Percentiles rank a stretch among this genome's conserved stretches.
phyloP scores from a whole-genome alignment of 2,113 vertebrate genomes.

The Datnioides undecimradiatus region DNA sequence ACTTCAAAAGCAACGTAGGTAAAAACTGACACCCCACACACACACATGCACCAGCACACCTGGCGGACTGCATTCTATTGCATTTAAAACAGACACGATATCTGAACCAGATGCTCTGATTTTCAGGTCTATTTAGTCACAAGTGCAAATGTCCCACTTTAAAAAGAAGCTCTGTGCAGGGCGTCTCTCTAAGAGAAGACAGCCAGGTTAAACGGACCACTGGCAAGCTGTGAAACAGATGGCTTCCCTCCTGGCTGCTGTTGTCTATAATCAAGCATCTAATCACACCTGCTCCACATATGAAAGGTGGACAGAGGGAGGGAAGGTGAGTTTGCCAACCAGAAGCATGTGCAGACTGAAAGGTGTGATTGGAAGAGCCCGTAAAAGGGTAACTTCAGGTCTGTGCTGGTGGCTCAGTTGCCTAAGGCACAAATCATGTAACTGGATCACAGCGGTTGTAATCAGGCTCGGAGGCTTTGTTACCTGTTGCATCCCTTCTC shows the following conservation, averaged over 20 bases:
- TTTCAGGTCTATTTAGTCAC: neutral
- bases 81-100: neutral
- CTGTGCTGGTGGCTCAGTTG: constrained; percentile 2
- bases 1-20: neutral
- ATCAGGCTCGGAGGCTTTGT: neutral
- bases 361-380: neutral
- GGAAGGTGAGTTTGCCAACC: neutral
- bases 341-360: neutral
- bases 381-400: neutral
- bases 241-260: constrained; percentile 65
- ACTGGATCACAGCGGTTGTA: neutral
- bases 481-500: neutral
- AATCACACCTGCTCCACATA: constrained; percentile 58
- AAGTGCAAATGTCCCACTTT: constrained; percentile 30
- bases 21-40: neutral
- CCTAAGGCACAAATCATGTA: constrained; percentile 8
- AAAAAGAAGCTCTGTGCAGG: constrained; percentile 36
- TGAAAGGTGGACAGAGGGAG: constrained; percentile 28
- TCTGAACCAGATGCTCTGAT: neutral
- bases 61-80: neutral
- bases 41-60: neutral
- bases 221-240: constrained; percentile 73
- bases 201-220: constrained; percentile 56
- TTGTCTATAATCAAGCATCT: constrained; percentile 56
- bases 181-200: constrained; percentile 35